Conservation (phyloP, 2,888 invertebrate species). For the Dexiosoma caninum region DNA sequence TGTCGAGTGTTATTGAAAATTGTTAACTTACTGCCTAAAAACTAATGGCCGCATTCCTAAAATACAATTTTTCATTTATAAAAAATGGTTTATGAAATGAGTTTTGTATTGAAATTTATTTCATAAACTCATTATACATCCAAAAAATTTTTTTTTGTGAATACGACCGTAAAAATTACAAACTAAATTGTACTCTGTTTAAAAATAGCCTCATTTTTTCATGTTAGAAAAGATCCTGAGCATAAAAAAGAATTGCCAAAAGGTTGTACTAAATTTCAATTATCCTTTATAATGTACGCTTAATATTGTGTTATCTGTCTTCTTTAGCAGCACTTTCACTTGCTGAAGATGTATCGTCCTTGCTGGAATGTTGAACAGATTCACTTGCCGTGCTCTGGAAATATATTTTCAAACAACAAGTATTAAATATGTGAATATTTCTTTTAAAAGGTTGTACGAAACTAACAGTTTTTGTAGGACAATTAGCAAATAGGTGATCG, state of each 20-base stretch:
- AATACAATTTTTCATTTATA: no score
- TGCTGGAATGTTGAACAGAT: constrained; percentile 24
- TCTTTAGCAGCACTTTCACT: constrained; percentile 13
- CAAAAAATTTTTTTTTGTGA: no score
- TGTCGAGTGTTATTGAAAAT: background rate
- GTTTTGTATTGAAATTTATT: no score
- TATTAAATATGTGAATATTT: no score
- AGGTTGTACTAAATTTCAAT: constrained; percentile 48
- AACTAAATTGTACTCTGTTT: constrained; percentile 57
- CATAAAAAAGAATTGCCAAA: constrained; percentile 35
- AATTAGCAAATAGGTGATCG: constrained; percentile 93
- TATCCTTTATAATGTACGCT: background rate
- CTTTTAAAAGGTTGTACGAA: no score
- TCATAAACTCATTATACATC: no score
- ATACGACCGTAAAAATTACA: no score
- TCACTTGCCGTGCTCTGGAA: constrained; percentile 8
- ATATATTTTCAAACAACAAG: background rate
- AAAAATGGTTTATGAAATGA: no score
- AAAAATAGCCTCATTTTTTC: constrained; percentile 49
- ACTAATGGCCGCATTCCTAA: no score
- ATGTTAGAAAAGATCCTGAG: constrained; percentile 8
- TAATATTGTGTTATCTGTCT: constrained; percentile 39
- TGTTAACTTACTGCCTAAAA: background rate
- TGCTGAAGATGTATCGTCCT: constrained; percentile 15
- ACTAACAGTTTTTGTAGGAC: constrained; percentile 81